These are phyloP conservation scores for Heterotis niloticus DNA, from an alignment of 2,113 vertebrate species.

Conservation along the genomic window DNA sequence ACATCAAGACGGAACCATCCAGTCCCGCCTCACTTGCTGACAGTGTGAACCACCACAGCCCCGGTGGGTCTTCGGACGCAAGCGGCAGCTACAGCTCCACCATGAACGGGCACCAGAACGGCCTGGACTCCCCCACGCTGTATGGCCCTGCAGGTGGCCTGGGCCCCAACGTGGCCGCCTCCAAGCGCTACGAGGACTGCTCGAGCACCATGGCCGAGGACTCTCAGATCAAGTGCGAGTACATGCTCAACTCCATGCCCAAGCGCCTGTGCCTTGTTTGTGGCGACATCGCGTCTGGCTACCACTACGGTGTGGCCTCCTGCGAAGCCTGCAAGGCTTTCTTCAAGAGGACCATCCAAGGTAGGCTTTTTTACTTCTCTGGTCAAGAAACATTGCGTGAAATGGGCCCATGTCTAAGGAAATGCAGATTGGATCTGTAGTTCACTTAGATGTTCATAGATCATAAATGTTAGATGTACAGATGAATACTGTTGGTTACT, in stretches of 20 bases:
- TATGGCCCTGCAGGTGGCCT: constrained; percentile 84
- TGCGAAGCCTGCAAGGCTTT: constrained; percentile 99
- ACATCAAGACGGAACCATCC: constrained; percentile 99
- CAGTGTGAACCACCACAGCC: constrained; percentile 99
- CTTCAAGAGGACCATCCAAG: constrained; percentile 99
- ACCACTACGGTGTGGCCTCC: constrained; percentile 98
- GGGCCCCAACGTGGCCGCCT: constrained; percentile 79
- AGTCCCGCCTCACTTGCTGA: constrained; percentile 98
- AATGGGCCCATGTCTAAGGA: not conserved
- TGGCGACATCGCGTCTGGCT: constrained; percentile 96
- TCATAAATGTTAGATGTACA: no score
- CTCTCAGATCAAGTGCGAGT: constrained; percentile 98
- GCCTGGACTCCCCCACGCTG: constrained; percentile 95
- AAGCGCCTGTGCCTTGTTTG: constrained; percentile 98
- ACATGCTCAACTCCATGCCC: constrained; percentile 99
- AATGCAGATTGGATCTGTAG: not conserved
- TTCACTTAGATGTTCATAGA: not conserved
- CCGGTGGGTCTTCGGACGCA: constrained; percentile 96
- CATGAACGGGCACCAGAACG: constrained; percentile 98
- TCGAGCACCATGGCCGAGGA: constrained; percentile 96
- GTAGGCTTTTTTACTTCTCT: constrained; percentile 71
- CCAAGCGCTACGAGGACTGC: constrained; percentile 97
- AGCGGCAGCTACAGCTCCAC: constrained; percentile 98
- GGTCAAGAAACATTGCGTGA: not conserved
- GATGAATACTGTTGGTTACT: no score